These are phyloP conservation scores for Euwallacea fornicatus DNA, from an alignment of 1,140 invertebrate species.

Conservation along the genomic window DNA sequence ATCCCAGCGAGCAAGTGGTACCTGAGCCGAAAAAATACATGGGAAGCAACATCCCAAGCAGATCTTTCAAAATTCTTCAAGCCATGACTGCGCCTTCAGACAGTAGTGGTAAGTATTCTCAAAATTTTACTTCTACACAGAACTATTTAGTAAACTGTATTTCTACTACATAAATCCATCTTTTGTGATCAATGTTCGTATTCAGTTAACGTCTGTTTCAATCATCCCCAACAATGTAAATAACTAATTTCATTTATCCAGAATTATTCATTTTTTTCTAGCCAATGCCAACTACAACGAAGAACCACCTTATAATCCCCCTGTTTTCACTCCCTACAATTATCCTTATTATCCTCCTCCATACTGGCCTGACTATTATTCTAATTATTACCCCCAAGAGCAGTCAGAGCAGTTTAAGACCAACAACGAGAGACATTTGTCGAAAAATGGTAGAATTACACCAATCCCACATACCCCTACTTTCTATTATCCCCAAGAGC, in stretches of 20 bases:
- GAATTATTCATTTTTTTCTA: conserved; percentile 47
- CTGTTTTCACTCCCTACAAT: conserved; percentile 46
- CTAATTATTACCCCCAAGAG: conserved; percentile 30
- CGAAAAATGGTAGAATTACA: conserved; percentile 21
- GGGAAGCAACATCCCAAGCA: conserved; percentile 81
- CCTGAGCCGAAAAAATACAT: conserved; percentile 77
- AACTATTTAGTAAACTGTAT: too few species aligned
- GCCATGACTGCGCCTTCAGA: conserved; percentile 68
- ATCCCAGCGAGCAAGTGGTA: conserved; percentile 68
- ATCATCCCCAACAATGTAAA: background rate
- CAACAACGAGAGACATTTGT: conserved; percentile 9
- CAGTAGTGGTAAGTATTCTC: conserved; percentile 46
- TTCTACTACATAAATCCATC: too few species aligned
- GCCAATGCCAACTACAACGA: conserved; percentile 49
- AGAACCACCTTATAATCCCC: conserved; percentile 39
- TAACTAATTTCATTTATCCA: conserved; percentile 4
- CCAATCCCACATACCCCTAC: conserved; percentile 26
- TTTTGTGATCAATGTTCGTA: too few species aligned
- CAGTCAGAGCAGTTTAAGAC: conserved; percentile 21
- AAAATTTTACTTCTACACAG: background rate
- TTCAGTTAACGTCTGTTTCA: background rate
- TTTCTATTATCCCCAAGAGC: conserved; percentile 29
- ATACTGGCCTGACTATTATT: conserved; percentile 44
- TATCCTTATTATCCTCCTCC: conserved; percentile 49
- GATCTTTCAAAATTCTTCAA: conserved; percentile 83